These are phyloP conservation scores for Blera fallax DNA, from an alignment of 2,888 invertebrate genomes.

Conservation along the genomic window DNA sequence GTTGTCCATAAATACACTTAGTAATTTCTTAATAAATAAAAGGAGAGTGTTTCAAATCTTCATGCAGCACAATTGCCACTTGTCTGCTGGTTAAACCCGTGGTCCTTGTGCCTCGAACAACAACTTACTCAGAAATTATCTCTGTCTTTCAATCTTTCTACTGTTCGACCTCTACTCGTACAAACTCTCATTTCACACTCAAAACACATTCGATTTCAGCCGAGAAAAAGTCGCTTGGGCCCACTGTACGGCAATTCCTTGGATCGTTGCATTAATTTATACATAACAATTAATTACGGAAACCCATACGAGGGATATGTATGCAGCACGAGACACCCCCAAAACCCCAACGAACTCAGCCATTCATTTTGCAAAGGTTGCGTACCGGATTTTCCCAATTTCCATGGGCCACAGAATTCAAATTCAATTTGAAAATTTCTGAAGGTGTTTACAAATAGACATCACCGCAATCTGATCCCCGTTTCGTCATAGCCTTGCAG, in stretches of 20 bases:
- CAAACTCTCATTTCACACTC: too few species aligned
- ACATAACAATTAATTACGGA: conserved; percentile 26
- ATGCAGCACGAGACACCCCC: too few species aligned
- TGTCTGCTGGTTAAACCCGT: too few species aligned
- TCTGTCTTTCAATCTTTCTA: too few species aligned
- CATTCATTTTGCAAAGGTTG: conserved; percentile 1
- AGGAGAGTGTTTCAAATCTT: too few species aligned
- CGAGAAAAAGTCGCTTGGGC: neutral
- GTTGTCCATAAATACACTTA: too few species aligned
- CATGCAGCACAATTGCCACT: too few species aligned
- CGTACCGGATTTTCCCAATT: neutral
- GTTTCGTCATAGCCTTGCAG: neutral
- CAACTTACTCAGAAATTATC: too few species aligned
- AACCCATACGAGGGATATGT: neutral
- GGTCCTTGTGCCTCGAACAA: too few species aligned
- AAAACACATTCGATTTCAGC: neutral
- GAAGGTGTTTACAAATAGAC: neutral
- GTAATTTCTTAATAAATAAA: too few species aligned
- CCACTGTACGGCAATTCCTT: neutral
- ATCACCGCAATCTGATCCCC: neutral
- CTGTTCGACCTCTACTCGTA: too few species aligned
- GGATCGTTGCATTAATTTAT: neutral
- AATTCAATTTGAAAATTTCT: neutral
- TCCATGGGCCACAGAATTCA: neutral
- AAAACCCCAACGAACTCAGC: too few species aligned